Base-by-base conservation (phyloP, 2,797 vertebrate species). In the Sternarchorhynchus goeldii region DNA sequence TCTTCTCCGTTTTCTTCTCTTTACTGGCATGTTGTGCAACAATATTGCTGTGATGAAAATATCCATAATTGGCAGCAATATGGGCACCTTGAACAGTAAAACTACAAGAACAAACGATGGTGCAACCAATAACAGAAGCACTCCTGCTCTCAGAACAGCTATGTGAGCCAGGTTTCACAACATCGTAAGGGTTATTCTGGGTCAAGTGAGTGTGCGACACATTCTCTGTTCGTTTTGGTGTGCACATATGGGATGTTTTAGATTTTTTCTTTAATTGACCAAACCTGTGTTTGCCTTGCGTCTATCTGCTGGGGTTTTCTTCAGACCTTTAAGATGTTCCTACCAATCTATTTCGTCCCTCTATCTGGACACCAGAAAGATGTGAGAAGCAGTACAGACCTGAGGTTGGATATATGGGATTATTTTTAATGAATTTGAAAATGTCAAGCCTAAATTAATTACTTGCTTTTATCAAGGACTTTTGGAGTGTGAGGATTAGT, bases 1-100 rank as follows among this genome's bases (percentile, higher is more conserved):
- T 41, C 55, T 21, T 57, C 55, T 53, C 66, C 39, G 45, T 80
- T 78, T 84, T 83, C 76, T 57, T 55, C 21, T 31, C 67, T 67
- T 41, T 45, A 29, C 21, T 39, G 65, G 50, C 20, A 20, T 14
- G 39, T 67, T 67, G 21, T 50, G 39, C 39, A 14, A 50, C 20
- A 25, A 14, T 50, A 67, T 17, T 25, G 20, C 65, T 16, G 65
- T 67, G n/a, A 66, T 63, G 63, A 65, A 65, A 65, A 34, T n/a
- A 20, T 36, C 34, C 14, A n/a, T 65, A 39, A 65, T 36, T 39
- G 63, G 18, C 10, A 50, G 10, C 20, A 50, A 50, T 50, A 67
- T 50, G 25, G 6, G 65, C 65, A 67, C 10, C 6, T 67, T 39
- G 41, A 66, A 66, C 36, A 21, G 34, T 66, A 31, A 65, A n/a